Conservation (phyloP, 1,140 invertebrate genomes). For the Neodiprion pinetum region DNA sequence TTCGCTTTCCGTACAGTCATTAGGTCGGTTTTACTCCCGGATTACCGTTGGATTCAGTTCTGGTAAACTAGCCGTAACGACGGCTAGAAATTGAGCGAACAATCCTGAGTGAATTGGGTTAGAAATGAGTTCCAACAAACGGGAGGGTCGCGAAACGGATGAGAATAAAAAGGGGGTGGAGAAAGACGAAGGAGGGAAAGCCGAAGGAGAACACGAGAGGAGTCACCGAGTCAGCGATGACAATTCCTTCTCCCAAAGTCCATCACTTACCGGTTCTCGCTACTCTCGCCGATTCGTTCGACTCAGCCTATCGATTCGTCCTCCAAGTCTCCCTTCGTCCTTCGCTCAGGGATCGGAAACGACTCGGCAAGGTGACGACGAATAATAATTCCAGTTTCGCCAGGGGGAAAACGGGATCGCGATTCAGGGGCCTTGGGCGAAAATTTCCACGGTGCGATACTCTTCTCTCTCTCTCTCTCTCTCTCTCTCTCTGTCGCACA, state of each 20-base stretch:
- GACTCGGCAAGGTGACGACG: constrained; percentile 3
- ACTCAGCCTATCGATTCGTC: background rate
- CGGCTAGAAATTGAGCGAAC: background rate
- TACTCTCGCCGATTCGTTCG: background rate
- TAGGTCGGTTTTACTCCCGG: too few relatives aligned
- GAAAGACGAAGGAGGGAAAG: too few relatives aligned
- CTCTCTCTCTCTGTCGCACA: too few relatives aligned
- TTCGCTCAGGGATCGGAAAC: background rate
- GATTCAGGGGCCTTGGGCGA: too few relatives aligned
- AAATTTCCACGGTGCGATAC: too few relatives aligned
- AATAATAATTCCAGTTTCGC: background rate
- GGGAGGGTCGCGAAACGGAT: too few relatives aligned
- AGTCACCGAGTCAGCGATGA: constrained; percentile 2
- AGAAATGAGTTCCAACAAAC: background rate
- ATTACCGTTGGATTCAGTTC: too few relatives aligned
- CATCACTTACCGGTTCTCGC: background rate
- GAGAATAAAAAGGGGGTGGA: too few relatives aligned
- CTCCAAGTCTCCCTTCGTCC: background rate
- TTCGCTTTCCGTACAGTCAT: too few relatives aligned
- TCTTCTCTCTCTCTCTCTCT: too few relatives aligned
- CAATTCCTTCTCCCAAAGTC: background rate
- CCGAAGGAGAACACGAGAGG: background rate
- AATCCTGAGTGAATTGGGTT: background rate
- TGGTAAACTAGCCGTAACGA: background rate
- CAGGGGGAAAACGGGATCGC: too few relatives aligned